Evolutionary conservation across 2,113 vertebrate genomes (phyloP).

Genomic region (Caranx ignobilis): DNA sequence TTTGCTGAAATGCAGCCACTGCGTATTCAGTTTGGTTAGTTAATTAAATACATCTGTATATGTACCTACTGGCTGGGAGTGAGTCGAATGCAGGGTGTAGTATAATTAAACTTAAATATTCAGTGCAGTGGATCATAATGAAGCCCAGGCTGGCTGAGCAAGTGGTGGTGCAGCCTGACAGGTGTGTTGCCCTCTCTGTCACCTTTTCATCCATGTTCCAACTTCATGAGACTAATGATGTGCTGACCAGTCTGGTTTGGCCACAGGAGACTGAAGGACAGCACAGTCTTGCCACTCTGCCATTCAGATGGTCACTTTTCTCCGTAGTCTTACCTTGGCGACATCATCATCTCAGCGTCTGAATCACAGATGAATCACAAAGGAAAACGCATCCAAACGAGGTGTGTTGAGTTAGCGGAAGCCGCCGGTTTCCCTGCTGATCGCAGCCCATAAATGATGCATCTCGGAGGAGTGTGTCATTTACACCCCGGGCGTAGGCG

Average conservation of each 20-base stretch:
- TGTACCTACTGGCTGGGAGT: not conserved
- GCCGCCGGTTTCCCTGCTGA: constrained; percentile 28
- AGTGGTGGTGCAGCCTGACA: constrained; percentile 44
- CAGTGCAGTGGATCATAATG: constrained; percentile 25
- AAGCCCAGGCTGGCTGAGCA: constrained; percentile 22
- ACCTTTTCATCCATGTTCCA: constrained; percentile 28
- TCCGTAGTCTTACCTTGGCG: constrained; percentile 4
- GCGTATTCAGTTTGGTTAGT: not conserved
- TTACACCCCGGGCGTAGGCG: constrained; percentile 62
- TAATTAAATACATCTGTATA: not conserved
- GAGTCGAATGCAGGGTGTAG: not conserved
- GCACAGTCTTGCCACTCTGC: constrained; percentile 30
- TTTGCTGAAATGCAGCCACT: not conserved
- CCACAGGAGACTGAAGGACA: constrained; percentile 31
- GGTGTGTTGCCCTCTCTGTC: constrained; percentile 33
- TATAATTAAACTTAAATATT: constrained; percentile 8
- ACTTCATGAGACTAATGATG: constrained; percentile 73
- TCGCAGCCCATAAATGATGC: constrained; percentile 55
- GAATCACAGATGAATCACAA: not conserved
- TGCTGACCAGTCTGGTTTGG: constrained; percentile 33
- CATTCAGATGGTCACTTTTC: constrained; percentile 34
- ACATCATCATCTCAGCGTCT: not conserved
- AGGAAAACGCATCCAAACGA: constrained; percentile 51
- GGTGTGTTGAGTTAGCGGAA: constrained; percentile 1
- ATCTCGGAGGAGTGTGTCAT: constrained; percentile 63